These are phyloP conservation scores for Callyntrura guangdongensis DNA, from an alignment of 2,888 invertebrate species.

Conservation along the genomic window DNA sequence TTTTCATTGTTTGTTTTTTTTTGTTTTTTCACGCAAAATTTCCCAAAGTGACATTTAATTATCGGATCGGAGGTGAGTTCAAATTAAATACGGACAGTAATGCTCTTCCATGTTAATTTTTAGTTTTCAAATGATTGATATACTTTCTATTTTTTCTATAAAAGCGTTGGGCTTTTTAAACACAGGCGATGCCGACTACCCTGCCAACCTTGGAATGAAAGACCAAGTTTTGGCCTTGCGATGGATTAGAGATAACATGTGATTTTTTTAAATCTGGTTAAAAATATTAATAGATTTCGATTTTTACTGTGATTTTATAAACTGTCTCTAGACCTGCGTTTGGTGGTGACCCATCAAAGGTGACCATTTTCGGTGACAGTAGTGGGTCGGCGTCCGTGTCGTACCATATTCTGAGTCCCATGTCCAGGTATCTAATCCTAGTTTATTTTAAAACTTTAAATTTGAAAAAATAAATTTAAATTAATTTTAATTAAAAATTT, in stretches of 20 bases:
- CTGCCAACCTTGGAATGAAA: constrained; percentile 81
- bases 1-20: too few relatives aligned
- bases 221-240: constrained; percentile 80
- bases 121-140: too few relatives aligned
- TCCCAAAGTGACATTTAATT: constrained; percentile 79
- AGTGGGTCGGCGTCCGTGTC: constrained; percentile 78
- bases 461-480: too few relatives aligned
- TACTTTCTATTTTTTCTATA: too few relatives aligned
- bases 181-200: constrained; percentile 72
- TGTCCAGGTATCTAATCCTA: too few relatives aligned
- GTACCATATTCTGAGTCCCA: constrained; percentile 81
- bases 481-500: too few relatives aligned
- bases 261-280: background rate
- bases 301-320: too few relatives aligned
- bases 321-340: constrained; percentile 60
- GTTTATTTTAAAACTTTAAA: too few relatives aligned
- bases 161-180: constrained; percentile 80
- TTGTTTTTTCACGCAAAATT: too few relatives aligned
- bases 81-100: too few relatives aligned
- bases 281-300: too few relatives aligned
- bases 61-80: constrained; percentile 75
- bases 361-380: constrained; percentile 80
- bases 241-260: constrained; percentile 75
- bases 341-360: constrained; percentile 76
- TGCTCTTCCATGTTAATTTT: too few relatives aligned